Conservation (phyloP, 1,140 invertebrate species). For the Telenomus remus region DNA sequence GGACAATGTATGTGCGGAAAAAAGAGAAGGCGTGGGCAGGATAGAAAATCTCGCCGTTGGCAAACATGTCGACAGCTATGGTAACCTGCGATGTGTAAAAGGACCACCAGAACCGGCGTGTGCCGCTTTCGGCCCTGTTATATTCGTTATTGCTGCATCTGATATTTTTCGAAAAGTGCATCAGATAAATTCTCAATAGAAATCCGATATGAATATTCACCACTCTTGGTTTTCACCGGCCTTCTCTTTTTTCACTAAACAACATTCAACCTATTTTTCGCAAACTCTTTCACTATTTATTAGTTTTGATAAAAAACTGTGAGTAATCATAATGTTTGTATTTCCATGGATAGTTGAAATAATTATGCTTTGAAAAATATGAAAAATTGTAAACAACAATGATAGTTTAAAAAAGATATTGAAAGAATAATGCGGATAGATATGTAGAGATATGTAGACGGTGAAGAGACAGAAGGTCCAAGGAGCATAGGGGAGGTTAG, state of each 20-base stretch:
- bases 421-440: background rate
- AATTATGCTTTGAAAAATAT: no score
- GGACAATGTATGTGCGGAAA: constrained; percentile 46
- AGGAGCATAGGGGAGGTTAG: constrained; percentile 52
- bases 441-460: constrained; percentile 34
- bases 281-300: no score
- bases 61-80: constrained; percentile 53
- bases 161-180: background rate
- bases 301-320: no score
- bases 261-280: no score
- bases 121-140: constrained; percentile 50
- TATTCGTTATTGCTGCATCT: constrained; percentile 55
- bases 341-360: no score
- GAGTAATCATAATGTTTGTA: no score
- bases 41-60: constrained; percentile 49
- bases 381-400: no score
- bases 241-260: no score
- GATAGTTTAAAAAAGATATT: no score
- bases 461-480: constrained; percentile 40
- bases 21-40: constrained; percentile 33
- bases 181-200: background rate
- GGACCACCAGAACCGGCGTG: constrained; percentile 37
- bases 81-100: constrained; percentile 49
- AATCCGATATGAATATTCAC: no score
- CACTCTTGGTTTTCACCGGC: no score